Percentiles rank a stretch among this genome's conserved stretches.
These are phyloP conservation scores for Pantherophis alleghaniensis DNA, from an alignment of 2,797 vertebrate genomes.

Conservation along the genomic window DNA sequence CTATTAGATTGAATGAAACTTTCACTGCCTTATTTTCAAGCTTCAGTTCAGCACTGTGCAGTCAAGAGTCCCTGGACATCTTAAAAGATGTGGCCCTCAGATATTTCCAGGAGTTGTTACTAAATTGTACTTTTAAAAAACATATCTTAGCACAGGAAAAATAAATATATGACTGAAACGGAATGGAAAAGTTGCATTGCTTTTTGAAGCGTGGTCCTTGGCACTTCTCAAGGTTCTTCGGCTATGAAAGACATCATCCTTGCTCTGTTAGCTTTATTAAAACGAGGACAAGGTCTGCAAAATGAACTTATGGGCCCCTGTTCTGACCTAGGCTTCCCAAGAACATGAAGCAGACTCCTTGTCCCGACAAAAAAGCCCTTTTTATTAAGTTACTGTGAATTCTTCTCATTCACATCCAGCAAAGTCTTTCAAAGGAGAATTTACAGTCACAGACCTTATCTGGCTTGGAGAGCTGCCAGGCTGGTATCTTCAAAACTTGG, in stretches of 20 bases:
- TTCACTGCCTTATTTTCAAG: not conserved
- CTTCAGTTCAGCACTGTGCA: not conserved
- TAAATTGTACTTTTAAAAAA: not conserved
- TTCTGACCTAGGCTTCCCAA: no score
- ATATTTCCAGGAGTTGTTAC: not conserved
- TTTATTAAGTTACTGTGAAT: no score
- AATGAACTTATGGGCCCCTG: not conserved
- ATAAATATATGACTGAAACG: not conserved
- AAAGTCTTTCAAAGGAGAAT: no score
- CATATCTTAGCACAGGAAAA: not conserved
- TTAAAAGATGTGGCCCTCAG: not conserved
- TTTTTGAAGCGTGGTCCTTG: not conserved
- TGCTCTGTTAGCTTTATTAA: not conserved
- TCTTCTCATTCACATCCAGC: no score
- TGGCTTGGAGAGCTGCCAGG: no score
- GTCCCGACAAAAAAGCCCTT: no score
- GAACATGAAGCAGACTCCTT: no score
- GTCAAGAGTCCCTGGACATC: not conserved
- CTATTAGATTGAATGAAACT: not conserved
- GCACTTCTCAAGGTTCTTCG: not conserved
- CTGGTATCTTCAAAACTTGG: no score
- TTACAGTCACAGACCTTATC: no score
- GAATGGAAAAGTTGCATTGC: not conserved
- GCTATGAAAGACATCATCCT: not conserved
- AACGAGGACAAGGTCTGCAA: not conserved